These are phyloP conservation scores for Etia nguti DNA, from an alignment of 2,113 vertebrate species.

Conservation along the genomic window DNA sequence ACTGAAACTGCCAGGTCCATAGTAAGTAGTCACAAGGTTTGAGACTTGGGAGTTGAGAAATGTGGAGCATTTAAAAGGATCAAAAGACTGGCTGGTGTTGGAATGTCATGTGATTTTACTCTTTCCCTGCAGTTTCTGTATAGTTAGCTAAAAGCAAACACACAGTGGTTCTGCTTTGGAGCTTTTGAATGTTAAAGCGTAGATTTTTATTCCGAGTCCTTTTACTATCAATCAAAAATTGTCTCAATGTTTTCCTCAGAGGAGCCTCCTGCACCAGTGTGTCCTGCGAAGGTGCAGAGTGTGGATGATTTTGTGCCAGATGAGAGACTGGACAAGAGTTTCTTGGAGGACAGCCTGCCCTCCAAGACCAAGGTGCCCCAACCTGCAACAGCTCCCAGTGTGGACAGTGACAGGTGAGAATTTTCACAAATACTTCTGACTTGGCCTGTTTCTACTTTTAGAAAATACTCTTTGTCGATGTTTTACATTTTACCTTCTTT, in stretches of 20 bases:
- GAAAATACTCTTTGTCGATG: neutral
- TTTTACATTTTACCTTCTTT: neutral
- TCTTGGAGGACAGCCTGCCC: slow-evolving; percentile 80
- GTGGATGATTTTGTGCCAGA: slow-evolving; percentile 94
- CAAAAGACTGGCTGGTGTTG: neutral
- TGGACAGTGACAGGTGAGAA: slow-evolving; percentile 87
- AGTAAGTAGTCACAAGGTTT: slow-evolving; percentile 13
- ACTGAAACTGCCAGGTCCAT: neutral
- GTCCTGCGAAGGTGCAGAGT: slow-evolving; percentile 70
- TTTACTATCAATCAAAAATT: neutral
- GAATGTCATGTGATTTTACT: slow-evolving; percentile 40
- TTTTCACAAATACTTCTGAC: neutral
- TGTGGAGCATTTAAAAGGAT: slow-evolving; percentile 5
- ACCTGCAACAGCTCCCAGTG: neutral
- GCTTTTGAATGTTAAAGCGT: neutral
- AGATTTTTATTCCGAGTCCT: neutral
- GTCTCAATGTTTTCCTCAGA: slow-evolving; percentile 50
- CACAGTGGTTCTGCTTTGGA: neutral
- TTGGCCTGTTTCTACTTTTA: neutral
- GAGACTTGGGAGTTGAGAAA: neutral
- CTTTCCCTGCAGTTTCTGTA: neutral
- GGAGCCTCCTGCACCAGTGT: slow-evolving; percentile 38
- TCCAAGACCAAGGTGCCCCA: slow-evolving; percentile 43
- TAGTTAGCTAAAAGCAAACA: neutral
- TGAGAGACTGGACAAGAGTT: slow-evolving; percentile 85